Percentiles rank a stretch among this genome's conserved stretches.
phyloP scores from a whole-genome alignment of 2,888 invertebrate genomes.

The Pyrochroa serraticornis region DNA sequence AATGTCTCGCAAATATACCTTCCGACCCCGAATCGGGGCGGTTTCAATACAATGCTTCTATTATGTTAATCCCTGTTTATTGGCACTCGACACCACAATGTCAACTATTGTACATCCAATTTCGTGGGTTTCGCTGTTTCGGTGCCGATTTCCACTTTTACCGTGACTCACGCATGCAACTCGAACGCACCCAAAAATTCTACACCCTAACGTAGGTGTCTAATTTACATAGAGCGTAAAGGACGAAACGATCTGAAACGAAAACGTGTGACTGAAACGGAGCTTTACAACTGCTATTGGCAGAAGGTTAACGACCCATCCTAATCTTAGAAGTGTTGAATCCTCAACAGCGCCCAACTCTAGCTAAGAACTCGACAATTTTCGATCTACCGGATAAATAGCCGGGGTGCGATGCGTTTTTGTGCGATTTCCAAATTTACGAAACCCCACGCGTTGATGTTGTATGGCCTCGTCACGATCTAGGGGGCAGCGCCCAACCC shows the following conservation, averaged over 20 bases:
- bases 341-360: slow-evolving; percentile 28
- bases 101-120: background rate
- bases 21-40: slow-evolving; percentile 22
- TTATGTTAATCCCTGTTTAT: slow-evolving; percentile 17
- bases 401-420: slow-evolving; percentile 6
- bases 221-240: slow-evolving; percentile 38
- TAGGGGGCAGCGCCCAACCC: background rate
- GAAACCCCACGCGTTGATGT: slow-evolving; percentile 1
- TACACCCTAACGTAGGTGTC: slow-evolving; percentile 43
- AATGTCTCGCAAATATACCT: slow-evolving; percentile 41
- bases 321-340: slow-evolving; percentile 49
- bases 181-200: slow-evolving; percentile 40
- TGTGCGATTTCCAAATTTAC: slow-evolving; percentile 1
- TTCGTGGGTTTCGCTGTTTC: background rate
- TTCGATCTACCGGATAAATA: background rate
- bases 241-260: slow-evolving; percentile 15
- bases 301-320: slow-evolving; percentile 49
- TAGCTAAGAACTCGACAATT: slow-evolving; percentile 20
- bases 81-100: slow-evolving; percentile 16
- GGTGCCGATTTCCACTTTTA: slow-evolving; percentile 36
- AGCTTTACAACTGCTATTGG: slow-evolving; percentile 38
- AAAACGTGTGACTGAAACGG: slow-evolving; percentile 26
- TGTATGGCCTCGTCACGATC: slow-evolving; percentile 9
- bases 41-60: slow-evolving; percentile 16
- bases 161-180: slow-evolving; percentile 37